Conservation (phyloP, 1,140 invertebrate genomes). For the Zaprionus camerounensis region DNA sequence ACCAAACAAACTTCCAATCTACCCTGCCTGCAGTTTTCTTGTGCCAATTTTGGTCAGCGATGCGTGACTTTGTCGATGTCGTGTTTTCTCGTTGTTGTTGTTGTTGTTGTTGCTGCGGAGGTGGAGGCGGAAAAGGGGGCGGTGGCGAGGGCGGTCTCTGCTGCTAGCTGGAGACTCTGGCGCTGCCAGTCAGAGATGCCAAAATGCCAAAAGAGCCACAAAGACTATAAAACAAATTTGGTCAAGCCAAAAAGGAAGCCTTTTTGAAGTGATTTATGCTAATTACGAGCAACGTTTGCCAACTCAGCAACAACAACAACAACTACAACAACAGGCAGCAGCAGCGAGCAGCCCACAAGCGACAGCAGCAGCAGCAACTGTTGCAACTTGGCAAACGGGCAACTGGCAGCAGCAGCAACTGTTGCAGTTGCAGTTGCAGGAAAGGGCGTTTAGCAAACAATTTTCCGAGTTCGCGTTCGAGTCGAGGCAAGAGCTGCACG, state of each 20-base stretch:
- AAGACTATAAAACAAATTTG: conserved; percentile 81
- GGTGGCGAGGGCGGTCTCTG: conserved; percentile 1
- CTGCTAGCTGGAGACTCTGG: too few relatives aligned
- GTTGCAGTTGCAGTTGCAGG: conserved; percentile 50
- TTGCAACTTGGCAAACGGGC: conserved; percentile 39
- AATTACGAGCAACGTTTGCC: conserved; percentile 74
- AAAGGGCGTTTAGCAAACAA: conserved; percentile 80
- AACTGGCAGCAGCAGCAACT: conserved; percentile 47
- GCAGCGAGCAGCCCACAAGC: conserved; percentile 37
- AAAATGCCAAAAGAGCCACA: conserved; percentile 77
- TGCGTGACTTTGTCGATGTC: conserved; percentile 80
- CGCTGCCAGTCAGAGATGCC: conserved; percentile 65
- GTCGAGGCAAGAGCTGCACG: conserved; percentile 35
- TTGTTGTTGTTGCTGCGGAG: conserved; percentile 24
- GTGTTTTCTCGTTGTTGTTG: conserved; percentile 45
- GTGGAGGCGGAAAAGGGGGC: conserved; percentile 16
- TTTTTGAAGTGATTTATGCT: conserved; percentile 83
- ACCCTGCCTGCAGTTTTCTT: conserved; percentile 28
- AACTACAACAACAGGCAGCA: conserved; percentile 18
- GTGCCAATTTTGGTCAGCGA: conserved; percentile 80
- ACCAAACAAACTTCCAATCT: conserved; percentile 28
- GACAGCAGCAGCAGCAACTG: conserved; percentile 46
- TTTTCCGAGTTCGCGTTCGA: conserved; percentile 54
- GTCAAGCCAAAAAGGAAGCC: conserved; percentile 80
- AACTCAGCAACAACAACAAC: conserved; percentile 31